A percentile compares a stretch with the other conserved stretches of the same genome.
These are phyloP conservation scores for Tringa solitaria DNA, from an alignment of 2,113 vertebrate species.

Conservation along the genomic window DNA sequence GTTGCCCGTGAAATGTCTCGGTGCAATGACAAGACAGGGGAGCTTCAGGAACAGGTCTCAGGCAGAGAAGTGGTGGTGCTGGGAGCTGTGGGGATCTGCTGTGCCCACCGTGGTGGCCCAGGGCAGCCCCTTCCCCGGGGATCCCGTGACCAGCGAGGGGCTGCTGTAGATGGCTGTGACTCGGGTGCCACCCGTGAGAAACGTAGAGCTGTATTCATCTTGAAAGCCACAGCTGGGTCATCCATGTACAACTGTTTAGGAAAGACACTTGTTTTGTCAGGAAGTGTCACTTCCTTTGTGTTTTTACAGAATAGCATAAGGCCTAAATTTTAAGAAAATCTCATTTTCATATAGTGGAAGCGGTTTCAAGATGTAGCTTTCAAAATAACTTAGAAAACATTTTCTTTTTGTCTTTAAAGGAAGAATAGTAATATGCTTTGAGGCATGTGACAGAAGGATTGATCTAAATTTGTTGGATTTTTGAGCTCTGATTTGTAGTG, in stretches of 20 bases:
- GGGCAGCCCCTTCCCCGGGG: accelerated
- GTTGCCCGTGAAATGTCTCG: neutral
- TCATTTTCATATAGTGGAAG: neutral
- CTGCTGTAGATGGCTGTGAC: accelerated
- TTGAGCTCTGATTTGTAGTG: neutral
- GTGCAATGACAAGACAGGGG: accelerated
- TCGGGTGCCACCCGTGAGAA: neutral
- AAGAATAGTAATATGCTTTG: neutral
- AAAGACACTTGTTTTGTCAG: neutral
- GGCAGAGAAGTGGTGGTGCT: neutral
- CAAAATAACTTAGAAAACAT: neutral
- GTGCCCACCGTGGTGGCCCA: accelerated
- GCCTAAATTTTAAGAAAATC: neutral
- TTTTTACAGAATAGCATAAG: neutral
- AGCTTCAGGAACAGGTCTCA: neutral
- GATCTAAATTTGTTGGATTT: neutral
- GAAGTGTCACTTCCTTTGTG: neutral
- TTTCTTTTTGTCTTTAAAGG: neutral
- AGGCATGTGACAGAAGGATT: neutral
- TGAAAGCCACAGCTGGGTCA: neutral
- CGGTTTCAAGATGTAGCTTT: neutral
- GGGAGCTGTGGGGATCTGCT: neutral
- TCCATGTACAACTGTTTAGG: neutral
- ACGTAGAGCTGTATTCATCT: neutral
- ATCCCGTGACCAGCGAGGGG: too few species aligned